phyloP scores from a whole-genome alignment of 2,888 invertebrate species.

The Brachypterus glaber region DNA sequence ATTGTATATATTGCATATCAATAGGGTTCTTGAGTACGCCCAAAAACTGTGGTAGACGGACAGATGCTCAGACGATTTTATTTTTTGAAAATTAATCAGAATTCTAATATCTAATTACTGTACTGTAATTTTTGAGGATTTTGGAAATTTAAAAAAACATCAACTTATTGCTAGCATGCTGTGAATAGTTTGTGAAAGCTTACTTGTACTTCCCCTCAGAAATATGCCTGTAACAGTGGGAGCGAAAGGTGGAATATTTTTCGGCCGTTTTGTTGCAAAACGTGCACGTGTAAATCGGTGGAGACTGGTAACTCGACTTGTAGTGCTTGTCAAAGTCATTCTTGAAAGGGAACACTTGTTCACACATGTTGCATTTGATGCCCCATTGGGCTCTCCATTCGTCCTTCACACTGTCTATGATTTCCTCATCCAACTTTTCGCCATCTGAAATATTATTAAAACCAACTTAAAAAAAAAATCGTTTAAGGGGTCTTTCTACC shows the following conservation, averaged over 20 bases:
- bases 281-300: constrained; percentile 49
- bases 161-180: no score
- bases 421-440: constrained; percentile 33
- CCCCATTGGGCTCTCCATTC: constrained; percentile 43
- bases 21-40: no score
- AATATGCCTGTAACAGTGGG: constrained; percentile 50
- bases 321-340: constrained; percentile 48
- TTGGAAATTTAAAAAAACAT: no score
- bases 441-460: constrained; percentile 22
- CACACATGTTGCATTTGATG: constrained; percentile 48
- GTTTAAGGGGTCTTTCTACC: neutral
- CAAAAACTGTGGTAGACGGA: no score
- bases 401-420: constrained; percentile 43
- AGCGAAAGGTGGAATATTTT: constrained; percentile 46
- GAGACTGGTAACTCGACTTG: constrained; percentile 32
- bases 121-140: no score
- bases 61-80: no score
- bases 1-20: no score
- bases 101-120: no score
- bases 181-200: constrained; percentile 30
- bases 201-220: constrained; percentile 48
- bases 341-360: constrained; percentile 43
- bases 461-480: neutral
- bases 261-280: constrained; percentile 48
- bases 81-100: no score